Conservation (phyloP, 2,797 vertebrate genomes). For the Salarias fasciatus region DNA sequence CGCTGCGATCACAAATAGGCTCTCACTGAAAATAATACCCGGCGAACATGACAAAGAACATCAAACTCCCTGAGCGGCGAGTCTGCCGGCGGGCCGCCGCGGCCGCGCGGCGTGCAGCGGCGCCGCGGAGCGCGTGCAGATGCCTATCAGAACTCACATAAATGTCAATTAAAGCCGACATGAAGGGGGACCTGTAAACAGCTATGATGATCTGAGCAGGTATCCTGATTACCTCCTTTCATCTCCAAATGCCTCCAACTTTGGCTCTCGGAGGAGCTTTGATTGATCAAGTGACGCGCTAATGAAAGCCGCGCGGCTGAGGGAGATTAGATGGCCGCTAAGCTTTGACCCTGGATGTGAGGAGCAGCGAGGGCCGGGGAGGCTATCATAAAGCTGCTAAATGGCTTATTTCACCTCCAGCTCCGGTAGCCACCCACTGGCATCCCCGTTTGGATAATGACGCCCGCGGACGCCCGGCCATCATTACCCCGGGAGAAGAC, state of each 20-base stretch:
- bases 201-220: constrained; percentile 36
- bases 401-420: constrained; percentile 87
- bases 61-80: too few species aligned
- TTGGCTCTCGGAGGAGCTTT: constrained; percentile 55
- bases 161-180: constrained; percentile 49
- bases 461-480: constrained; percentile 67
- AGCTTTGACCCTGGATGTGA: constrained; percentile 75
- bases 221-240: constrained; percentile 42
- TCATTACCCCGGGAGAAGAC: constrained; percentile 54
- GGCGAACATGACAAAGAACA: too few species aligned
- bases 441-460: constrained; percentile 79
- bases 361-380: constrained; percentile 69
- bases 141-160: constrained; percentile 23
- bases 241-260: constrained; percentile 55
- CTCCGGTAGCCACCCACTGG: constrained; percentile 84
- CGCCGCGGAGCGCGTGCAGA: too few species aligned
- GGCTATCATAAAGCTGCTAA: constrained; percentile 85
- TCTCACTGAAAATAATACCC: too few species aligned
- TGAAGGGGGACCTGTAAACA: constrained; percentile 34
- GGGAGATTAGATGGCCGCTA: constrained; percentile 73
- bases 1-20: too few species aligned
- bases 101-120: too few species aligned
- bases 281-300: constrained; percentile 68
- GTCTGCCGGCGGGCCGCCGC: too few species aligned
- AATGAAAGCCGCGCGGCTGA: constrained; percentile 74